phyloP scores from a whole-genome alignment of 2,113 vertebrate species.

The Pygoscelis antarcticus region DNA sequence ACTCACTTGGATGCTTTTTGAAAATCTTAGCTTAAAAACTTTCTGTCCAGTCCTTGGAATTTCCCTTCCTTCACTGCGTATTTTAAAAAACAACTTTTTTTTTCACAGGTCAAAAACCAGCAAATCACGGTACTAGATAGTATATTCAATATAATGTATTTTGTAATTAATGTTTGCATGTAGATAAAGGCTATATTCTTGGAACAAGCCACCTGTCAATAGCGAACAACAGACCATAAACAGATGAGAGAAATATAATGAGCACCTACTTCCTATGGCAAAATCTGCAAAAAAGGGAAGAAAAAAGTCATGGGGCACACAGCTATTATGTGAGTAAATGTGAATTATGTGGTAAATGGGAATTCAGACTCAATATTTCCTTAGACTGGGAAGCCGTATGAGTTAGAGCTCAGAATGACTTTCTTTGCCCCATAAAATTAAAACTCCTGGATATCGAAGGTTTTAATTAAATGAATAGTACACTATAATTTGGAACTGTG shows the following conservation, averaged over 20 bases:
- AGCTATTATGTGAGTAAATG: background rate
- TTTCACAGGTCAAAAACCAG: background rate
- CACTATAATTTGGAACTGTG: constrained; percentile 20
- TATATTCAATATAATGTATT: background rate
- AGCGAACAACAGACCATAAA: background rate
- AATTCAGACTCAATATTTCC: background rate
- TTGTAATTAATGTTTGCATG: background rate
- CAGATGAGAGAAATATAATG: background rate
- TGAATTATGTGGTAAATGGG: background rate
- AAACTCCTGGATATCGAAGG: background rate
- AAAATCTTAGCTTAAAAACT: background rate
- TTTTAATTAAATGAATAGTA: constrained; percentile 19
- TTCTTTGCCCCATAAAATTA: background rate
- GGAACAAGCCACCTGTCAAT: background rate
- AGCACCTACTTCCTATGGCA: background rate
- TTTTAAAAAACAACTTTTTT: background rate
- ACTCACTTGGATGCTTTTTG: background rate
- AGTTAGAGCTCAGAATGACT: background rate
- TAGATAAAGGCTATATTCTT: background rate
- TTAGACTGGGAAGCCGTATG: background rate
- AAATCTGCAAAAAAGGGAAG: background rate
- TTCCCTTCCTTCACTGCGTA: background rate
- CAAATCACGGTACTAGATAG: background rate
- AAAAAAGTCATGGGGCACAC: background rate
- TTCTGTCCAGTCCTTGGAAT: background rate